Conservation (phyloP, 35 echinoderm and acorn worm genomes). For the Strongylocentrotus purpuratus region DNA sequence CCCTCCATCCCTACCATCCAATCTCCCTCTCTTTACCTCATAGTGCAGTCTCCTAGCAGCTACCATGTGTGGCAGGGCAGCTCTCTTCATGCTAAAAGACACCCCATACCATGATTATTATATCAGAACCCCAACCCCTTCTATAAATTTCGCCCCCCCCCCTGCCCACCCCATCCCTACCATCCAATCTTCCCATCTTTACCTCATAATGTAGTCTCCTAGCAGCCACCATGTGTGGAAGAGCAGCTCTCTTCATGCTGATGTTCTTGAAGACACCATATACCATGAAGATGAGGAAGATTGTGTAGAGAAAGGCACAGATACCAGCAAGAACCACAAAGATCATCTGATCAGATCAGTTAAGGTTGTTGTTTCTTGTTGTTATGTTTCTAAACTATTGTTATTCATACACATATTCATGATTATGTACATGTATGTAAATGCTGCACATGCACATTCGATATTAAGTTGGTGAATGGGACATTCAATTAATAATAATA, state of each 20-base stretch:
- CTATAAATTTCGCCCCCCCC: too few species aligned
- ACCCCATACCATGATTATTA: background rate
- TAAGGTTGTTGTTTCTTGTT: background rate
- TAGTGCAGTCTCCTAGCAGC: conserved; percentile 85
- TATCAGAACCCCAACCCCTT: too few species aligned
- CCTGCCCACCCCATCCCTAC: background rate
- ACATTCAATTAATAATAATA: too few species aligned
- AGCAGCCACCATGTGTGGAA: conserved; percentile 76
- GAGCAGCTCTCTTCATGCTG: conserved; percentile 77
- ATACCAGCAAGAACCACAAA: conserved; percentile 88
- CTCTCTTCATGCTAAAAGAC: background rate
- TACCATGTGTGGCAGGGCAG: background rate
- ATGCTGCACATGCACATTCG: too few species aligned
- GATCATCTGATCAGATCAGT: conserved; percentile 61
- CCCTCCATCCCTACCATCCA: background rate
- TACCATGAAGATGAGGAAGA: conserved; percentile 97
- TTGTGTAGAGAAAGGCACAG: conserved; percentile 76
- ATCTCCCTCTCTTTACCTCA: conserved; percentile 57
- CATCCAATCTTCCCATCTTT: background rate
- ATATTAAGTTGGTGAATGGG: too few species aligned
- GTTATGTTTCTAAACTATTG: too few species aligned
- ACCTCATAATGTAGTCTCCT: conserved; percentile 93
- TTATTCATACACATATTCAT: too few species aligned
- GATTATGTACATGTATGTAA: too few species aligned
- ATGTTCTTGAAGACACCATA: conserved; percentile 92